Evolutionary conservation across 2,797 vertebrate species (phyloP), one percentile per base, ranked within the genome.

Genomic region (Karalla daura): DNA sequence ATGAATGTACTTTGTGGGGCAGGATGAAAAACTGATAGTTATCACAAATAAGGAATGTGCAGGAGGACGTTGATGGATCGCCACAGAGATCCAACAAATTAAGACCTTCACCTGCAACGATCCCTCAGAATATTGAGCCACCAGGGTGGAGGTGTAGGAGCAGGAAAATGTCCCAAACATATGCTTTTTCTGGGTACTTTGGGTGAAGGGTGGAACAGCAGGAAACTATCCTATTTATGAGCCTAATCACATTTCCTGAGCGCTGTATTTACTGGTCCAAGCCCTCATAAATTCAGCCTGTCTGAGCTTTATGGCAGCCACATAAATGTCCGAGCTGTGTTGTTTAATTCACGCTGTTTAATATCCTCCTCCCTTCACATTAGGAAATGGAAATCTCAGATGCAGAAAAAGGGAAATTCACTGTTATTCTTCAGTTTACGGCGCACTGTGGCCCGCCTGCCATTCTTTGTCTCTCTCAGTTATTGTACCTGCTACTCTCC

Each of bases 231-330:
- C 64, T 80, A 83, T 91, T 90, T 87, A 92, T 60, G 86, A 85
- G 86, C 63, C 80, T 85, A 87, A 91, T 92, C 90, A 91, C 87
- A 92, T 91, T 90, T 91, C 86, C 88, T 83, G 84, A 89, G 86
- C 77, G 83, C 84, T 77, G 81, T 89, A 88, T 90, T 91, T 89
- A 90, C 79, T 83, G 79, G 75, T 81, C 65, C 54, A 78, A 79
- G 76, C 55, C 53, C 78, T 79, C 83, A 80, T 89, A 91, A 91
- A 91, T 91, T 72, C 67, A 65, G 39, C 77, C 83, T 65, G 83
- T 87, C 85, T 52, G 7, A 56, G 80, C 70, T 88, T 89, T 88
- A 89, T 71, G 60, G 81, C 76, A 60, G 50, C 30, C 70, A 76
- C 78, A 83, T 89, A 91, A 91, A 91, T 73, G 86, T 87, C 81